These are phyloP conservation scores for Riparia riparia DNA, from an alignment of 2,113 vertebrate genomes.

Conservation along the genomic window DNA sequence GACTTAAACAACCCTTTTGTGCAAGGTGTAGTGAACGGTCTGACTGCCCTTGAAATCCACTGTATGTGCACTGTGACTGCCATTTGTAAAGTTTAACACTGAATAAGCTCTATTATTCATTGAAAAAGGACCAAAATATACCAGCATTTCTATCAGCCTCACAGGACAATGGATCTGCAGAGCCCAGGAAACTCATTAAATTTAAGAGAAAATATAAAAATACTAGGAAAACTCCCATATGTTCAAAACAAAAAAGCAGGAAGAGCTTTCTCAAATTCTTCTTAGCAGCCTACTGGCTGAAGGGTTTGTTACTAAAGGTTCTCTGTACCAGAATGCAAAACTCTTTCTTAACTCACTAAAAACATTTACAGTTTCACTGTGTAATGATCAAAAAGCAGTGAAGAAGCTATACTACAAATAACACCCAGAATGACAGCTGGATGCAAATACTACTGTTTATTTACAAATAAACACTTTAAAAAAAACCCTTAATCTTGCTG, in stretches of 20 bases:
- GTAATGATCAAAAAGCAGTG: background rate
- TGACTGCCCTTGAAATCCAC: background rate
- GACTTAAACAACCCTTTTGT: background rate
- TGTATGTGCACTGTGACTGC: background rate
- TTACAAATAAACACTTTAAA: background rate
- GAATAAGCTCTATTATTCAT: background rate
- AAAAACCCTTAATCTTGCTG: background rate
- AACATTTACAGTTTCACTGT: background rate
- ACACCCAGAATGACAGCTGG: background rate
- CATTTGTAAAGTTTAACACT: background rate
- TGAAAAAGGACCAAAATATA: background rate
- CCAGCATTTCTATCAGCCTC: background rate
- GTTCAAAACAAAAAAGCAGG: background rate
- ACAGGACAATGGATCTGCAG: background rate
- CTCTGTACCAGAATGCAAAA: background rate
- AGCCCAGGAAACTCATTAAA: background rate
- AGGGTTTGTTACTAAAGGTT: background rate
- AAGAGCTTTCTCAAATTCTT: background rate
- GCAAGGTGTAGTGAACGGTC: background rate
- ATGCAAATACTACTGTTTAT: background rate
- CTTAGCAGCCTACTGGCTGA: background rate
- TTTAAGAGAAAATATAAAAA: background rate
- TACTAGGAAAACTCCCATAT: fast-evolving
- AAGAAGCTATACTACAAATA: background rate
- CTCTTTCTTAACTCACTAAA: background rate